Evolutionary conservation across 2,888 invertebrate genomes (phyloP), one percentile per base, ranked within the genome.

Genomic region (Acleris laterana): DNA sequence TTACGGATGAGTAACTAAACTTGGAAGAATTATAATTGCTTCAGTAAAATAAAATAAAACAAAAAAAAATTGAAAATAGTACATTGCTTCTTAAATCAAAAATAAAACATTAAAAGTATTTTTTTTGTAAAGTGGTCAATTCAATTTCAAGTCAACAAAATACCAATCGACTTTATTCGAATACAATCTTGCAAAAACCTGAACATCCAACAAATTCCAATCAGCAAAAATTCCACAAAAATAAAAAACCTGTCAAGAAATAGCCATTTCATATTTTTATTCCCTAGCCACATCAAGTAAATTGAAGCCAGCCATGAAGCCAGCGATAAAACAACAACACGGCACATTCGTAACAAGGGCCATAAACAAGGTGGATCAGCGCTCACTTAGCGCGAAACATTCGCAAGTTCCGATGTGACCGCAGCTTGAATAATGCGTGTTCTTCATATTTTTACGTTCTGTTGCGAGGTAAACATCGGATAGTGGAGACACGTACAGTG

Each of bases 381-480:
- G 57, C 46, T 17, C 32, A 46, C 62, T 58, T 58, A 50, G 52
- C 51, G 63, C 65, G 57, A 13, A 13, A 51, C 48, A 56, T 28
- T 57, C 42, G n/a, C 44, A 42, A 61, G 42, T 53, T 25, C 49
- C 56, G 67, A 46, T 64, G 67, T 59, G 68, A 51, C 69, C 72
- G 63, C 68, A 62, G 63, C 52, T 69, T 62, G 79, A 82, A 79
- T 83, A 81, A 80, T 74, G 75, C 76, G 70, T 61, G 70, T 61
- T 70, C 72, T 79, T 79, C 81, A 82, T 80, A 81, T 81, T 80
- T 83, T 79, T 77, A 78, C 71, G 71, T 62, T 72, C 70, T 74
- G 77, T 73, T 72, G 74, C 74, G 86, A 87, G 86, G 87, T 89
- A 88, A 89, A 88, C 89, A 89, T 82, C 73, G n/a, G 9, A 44